These are phyloP conservation scores for Monochamus saltuarius DNA, from an alignment of 1,140 invertebrate genomes.

Conservation along the genomic window DNA sequence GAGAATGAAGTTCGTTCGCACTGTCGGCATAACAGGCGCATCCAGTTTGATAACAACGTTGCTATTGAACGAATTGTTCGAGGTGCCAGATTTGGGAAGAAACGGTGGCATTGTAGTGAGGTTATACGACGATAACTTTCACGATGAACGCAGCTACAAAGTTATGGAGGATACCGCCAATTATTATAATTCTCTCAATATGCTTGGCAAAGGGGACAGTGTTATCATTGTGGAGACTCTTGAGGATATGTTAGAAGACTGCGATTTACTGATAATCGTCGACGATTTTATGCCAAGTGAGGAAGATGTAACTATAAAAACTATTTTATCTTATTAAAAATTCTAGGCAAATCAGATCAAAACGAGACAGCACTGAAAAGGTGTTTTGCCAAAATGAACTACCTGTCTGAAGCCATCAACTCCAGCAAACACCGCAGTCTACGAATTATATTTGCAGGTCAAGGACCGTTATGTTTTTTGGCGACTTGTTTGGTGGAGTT, in stretches of 20 bases:
- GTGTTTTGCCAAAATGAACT: constrained; percentile 25
- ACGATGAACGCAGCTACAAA: not conserved
- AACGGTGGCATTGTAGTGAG: not conserved
- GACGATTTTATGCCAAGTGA: constrained; percentile 22
- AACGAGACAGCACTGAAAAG: constrained; percentile 27
- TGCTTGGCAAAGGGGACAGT: not conserved
- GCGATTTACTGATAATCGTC: constrained; percentile 31
- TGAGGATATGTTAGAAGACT: constrained; percentile 19
- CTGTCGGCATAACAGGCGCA: constrained; percentile 3
- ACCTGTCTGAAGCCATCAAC: constrained; percentile 49
- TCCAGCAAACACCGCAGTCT: constrained; percentile 50
- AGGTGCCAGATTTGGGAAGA: constrained; percentile 1
- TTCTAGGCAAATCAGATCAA: not conserved
- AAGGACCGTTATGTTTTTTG: constrained; percentile 55
- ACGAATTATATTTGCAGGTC: constrained; percentile 52
- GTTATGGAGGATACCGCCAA: not conserved
- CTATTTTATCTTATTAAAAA: not conserved
- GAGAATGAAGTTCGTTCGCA: not conserved
- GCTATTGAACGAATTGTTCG: constrained; percentile 8
- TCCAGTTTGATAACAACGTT: constrained; percentile 4
- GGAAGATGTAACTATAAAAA: not conserved
- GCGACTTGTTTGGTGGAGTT: constrained; percentile 52
- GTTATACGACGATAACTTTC: not conserved
- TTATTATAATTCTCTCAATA: not conserved
- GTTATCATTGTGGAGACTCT: not conserved